Conservation (phyloP, 2,888 invertebrate genomes). For the Hydrotaea cyrtoneurina region DNA sequence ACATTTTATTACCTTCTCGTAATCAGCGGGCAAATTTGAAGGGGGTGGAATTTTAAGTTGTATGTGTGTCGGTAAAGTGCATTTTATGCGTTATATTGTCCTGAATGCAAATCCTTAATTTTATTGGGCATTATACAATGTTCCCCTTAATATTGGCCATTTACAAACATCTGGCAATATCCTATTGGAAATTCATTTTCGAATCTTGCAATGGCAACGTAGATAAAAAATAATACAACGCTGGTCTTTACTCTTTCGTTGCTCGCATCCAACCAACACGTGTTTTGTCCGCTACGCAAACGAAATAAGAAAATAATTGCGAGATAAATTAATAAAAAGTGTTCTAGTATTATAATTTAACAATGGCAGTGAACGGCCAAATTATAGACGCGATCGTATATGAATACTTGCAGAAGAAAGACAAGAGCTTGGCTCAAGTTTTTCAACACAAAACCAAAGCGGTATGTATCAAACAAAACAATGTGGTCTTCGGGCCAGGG, state of each 20-base stretch:
- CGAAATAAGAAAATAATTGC: background rate
- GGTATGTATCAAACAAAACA: slow-evolving; percentile 82
- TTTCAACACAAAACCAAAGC: slow-evolving; percentile 88
- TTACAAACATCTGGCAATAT: background rate
- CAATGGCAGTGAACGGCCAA: slow-evolving; percentile 82
- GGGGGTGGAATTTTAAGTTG: too few relatives aligned
- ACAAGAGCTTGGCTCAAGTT: slow-evolving; percentile 85
- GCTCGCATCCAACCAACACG: slow-evolving; percentile 51
- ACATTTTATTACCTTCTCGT: too few relatives aligned
- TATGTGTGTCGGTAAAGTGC: too few relatives aligned
- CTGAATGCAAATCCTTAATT: too few relatives aligned
- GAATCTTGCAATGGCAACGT: background rate
- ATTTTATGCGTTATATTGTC: too few relatives aligned
- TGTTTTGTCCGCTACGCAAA: slow-evolving; percentile 48
- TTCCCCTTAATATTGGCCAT: too few relatives aligned
- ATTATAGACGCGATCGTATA: slow-evolving; percentile 84
- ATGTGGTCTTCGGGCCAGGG: slow-evolving; percentile 36
- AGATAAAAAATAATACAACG: background rate
- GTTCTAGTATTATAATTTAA: slow-evolving; percentile 24
- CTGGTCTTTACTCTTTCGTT: slow-evolving; percentile 37
- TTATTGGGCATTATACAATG: too few relatives aligned
- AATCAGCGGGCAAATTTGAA: too few relatives aligned
- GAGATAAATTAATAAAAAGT: slow-evolving; percentile 34
- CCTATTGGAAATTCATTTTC: background rate
- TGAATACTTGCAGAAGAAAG: slow-evolving; percentile 85